These are phyloP conservation scores for Otocyon megalotis DNA, from an alignment of 2,113 vertebrate genomes.

Conservation along the genomic window DNA sequence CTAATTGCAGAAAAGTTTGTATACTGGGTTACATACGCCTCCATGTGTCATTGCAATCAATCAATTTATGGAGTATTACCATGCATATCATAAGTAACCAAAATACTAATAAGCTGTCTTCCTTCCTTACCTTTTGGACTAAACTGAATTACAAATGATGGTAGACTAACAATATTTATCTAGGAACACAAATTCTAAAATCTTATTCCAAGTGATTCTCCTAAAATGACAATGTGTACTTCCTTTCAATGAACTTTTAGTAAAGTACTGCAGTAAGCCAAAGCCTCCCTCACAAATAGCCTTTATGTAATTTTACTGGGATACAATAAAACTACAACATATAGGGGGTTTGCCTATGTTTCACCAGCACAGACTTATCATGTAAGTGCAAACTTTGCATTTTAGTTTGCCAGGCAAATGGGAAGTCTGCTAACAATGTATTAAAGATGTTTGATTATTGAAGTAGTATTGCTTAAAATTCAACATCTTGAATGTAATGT, in stretches of 20 bases:
- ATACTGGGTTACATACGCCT: not conserved
- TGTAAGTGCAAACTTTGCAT: not conserved
- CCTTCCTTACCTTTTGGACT: not conserved
- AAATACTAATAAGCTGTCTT: not conserved
- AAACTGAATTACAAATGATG: not conserved
- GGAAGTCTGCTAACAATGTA: not conserved
- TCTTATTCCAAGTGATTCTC: not conserved
- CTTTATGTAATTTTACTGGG: not conserved
- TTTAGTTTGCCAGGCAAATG: not conserved
- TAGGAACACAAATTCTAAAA: not conserved
- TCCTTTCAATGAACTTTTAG: not conserved
- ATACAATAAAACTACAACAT: not conserved
- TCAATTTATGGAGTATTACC: not conserved
- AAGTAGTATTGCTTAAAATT: constrained; percentile 54
- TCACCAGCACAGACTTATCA: not conserved
- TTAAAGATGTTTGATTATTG: not conserved
- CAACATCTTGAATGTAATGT: not conserved
- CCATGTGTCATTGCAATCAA: not conserved
- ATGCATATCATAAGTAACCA: not conserved
- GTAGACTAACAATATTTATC: no score
- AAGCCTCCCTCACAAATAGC: not conserved
- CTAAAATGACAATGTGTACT: not conserved
- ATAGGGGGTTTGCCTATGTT: not conserved
- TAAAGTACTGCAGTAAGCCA: not conserved
- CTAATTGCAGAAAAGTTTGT: not conserved